phyloP scores from a whole-genome alignment of 2,888 invertebrate genomes.

The Eupelmus urozonus region DNA sequence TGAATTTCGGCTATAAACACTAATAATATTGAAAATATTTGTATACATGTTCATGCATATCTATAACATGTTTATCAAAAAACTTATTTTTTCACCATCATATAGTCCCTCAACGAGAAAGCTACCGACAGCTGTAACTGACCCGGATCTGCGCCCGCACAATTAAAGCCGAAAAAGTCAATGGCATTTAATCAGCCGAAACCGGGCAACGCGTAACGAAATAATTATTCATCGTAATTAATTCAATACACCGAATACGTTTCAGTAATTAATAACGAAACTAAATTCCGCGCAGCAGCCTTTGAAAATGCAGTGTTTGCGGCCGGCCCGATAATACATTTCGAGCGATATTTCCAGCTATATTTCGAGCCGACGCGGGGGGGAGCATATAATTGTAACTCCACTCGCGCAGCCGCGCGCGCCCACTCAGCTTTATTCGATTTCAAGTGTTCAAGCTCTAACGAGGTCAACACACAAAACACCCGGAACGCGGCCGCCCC shows the following conservation, averaged over 20 bases:
- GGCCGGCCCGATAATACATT: constrained; percentile 15
- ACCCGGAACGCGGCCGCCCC: not conserved
- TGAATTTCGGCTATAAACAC: too few species aligned
- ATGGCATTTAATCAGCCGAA: not conserved
- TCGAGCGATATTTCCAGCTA: constrained; percentile 19
- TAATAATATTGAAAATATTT: too few species aligned
- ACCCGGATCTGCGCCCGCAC: too few species aligned
- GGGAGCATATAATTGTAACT: constrained; percentile 24
- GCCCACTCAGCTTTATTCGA: constrained; percentile 17
- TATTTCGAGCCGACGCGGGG: too few species aligned
- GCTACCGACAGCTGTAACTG: too few species aligned
- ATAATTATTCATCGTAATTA: constrained; percentile 15
- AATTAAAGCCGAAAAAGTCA: not conserved
- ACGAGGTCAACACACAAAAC: constrained; percentile 31
- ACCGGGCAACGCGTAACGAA: not conserved
- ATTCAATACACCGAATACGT: not conserved
- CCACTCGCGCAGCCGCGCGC: not conserved
- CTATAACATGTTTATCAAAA: too few species aligned
- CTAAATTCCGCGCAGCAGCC: constrained; percentile 5
- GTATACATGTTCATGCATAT: too few species aligned
- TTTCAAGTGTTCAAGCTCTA: constrained; percentile 21
- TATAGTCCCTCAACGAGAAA: too few species aligned
- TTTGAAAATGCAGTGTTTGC: not conserved
- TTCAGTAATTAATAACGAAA: constrained; percentile 40
- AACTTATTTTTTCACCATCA: too few species aligned